Percentiles rank a stretch among this genome's conserved stretches.
Conservation (phyloP, 2,113 vertebrate species). For the Speoplatyrhinus poulsoni region DNA sequence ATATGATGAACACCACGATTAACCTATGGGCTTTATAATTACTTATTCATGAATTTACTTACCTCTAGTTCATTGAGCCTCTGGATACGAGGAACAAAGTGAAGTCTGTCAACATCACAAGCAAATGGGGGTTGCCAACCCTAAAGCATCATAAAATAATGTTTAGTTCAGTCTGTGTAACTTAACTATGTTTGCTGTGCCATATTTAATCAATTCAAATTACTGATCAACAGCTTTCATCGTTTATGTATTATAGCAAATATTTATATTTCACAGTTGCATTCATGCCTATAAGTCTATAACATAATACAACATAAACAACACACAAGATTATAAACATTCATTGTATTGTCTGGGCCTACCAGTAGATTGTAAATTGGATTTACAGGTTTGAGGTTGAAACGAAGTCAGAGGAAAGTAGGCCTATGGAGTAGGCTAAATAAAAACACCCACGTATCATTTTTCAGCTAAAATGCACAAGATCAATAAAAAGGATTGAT, state of each 20-base stretch:
- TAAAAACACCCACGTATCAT: constrained; percentile 1
- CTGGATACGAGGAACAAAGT: constrained; percentile 97
- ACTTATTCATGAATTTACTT: constrained; percentile 36
- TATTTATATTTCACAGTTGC: neutral
- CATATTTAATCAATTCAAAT: neutral
- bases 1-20: constrained; percentile 2
- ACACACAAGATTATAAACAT: neutral
- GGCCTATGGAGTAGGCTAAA: neutral
- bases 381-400: neutral
- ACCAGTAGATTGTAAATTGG: neutral
- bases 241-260: neutral
- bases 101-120: constrained; percentile 95
- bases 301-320: neutral
- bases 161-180: rapidly evolving
- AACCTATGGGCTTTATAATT: neutral
- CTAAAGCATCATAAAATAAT: constrained; percentile 69
- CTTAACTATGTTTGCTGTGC: neutral
- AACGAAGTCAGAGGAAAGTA: constrained; percentile 1
- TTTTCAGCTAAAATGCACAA: constrained; percentile 1
- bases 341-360: neutral
- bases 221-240: neutral
- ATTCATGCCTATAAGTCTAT: neutral
- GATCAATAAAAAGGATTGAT: constrained; percentile 30
- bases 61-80: constrained; percentile 98
- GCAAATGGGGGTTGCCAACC: constrained; percentile 98